phyloP scores from a whole-genome alignment of 2,113 vertebrate species.

The Hippocampus guttulatus region DNA sequence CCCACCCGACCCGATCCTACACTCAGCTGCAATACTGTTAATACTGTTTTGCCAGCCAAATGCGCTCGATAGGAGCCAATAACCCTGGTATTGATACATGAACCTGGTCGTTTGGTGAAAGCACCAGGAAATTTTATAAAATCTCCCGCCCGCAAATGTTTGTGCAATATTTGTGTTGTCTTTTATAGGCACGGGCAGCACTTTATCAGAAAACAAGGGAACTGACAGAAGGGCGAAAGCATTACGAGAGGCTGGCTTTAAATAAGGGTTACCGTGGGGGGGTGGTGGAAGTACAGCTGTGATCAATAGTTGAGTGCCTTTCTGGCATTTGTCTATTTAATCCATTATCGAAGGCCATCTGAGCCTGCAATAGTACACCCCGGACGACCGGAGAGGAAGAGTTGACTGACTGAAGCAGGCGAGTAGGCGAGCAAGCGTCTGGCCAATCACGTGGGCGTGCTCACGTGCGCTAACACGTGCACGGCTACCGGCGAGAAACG shows the following conservation, averaged over 20 bases:
- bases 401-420: conserved; percentile 36
- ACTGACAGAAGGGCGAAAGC: conserved; percentile 42
- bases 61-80: background rate
- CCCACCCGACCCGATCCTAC: background rate
- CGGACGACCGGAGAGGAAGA: conserved; percentile 28
- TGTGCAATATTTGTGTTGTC: conserved; percentile 25
- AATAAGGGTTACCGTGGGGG: conserved; percentile 44
- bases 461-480: conserved; percentile 27
- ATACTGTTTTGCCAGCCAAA: background rate
- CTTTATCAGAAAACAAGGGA: conserved; percentile 25
- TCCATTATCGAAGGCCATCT: conserved; percentile 66
- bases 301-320: conserved; percentile 76
- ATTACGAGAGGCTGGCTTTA: conserved; percentile 43
- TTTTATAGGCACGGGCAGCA: conserved; percentile 22
- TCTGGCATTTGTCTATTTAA: conserved; percentile 74
- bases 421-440: conserved; percentile 29
- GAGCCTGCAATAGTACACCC: conserved; percentile 23
- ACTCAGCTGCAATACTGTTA: conserved; percentile 21
- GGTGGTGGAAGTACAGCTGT: conserved; percentile 39
- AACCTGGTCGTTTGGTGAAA: background rate
- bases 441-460: background rate
- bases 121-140: conserved; percentile 32
- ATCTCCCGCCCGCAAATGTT: conserved; percentile 27
- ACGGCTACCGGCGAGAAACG: conserved; percentile 13
- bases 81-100: background rate